Conservation (phyloP, 2,797 vertebrate genomes). For the Borostomias antarcticus region DNA sequence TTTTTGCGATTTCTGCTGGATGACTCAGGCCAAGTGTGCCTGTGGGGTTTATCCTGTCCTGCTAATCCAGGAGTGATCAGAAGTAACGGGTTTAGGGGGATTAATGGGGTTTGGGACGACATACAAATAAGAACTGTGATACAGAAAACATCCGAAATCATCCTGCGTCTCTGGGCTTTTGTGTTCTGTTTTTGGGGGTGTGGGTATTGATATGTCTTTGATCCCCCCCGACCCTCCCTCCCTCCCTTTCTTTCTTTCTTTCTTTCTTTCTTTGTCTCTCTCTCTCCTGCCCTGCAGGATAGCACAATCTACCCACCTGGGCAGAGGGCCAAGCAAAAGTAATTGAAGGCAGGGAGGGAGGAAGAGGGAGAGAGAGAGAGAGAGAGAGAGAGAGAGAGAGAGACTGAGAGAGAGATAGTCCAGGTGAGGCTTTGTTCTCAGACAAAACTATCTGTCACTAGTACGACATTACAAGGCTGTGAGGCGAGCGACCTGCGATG, state of each 20-base stretch:
- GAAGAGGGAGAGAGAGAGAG: neutral
- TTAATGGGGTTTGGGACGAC: neutral
- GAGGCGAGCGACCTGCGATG: too few relatives aligned
- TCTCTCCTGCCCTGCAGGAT: constrained; percentile 42
- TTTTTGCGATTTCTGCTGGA: neutral
- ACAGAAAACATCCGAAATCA: neutral
- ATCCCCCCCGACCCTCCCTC: neutral
- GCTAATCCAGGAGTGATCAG: neutral
- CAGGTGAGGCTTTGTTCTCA: constrained; percentile 8
- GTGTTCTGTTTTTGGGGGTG: too few relatives aligned
- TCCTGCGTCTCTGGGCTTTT: too few relatives aligned
- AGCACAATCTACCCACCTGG: constrained; percentile 24
- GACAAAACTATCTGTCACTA: too few relatives aligned
- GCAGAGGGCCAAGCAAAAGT: constrained; percentile 39
- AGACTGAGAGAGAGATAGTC: constrained; percentile 18
- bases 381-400: constrained; percentile 15
- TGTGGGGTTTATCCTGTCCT: constrained; percentile 7
- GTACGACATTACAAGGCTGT: too few relatives aligned
- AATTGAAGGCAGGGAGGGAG: constrained; percentile 30
- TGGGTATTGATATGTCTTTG: too few relatives aligned
- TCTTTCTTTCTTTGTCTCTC: neutral
- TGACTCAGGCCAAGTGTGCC: constrained; percentile 7
- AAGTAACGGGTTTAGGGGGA: neutral
- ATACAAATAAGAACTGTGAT: neutral
- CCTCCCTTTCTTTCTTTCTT: constrained; percentile 1